Conservation (phyloP, 1,140 invertebrate genomes). For the Acyrthosiphon pisum region DNA sequence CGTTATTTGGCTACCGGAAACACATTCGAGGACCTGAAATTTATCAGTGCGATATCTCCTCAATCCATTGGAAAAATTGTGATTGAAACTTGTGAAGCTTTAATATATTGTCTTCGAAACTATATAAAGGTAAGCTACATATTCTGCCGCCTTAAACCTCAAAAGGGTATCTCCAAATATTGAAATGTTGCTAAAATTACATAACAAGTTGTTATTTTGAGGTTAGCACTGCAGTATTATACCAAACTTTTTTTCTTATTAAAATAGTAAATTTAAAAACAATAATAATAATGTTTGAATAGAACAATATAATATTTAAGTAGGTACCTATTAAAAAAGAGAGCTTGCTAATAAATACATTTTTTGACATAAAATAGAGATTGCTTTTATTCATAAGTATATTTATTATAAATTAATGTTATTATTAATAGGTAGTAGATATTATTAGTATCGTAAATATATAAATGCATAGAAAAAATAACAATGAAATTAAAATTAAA, state of each 20-base stretch:
- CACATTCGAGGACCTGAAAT: slow-evolving; percentile 54
- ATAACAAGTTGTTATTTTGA: too few relatives aligned
- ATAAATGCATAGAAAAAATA: slow-evolving; percentile 2
- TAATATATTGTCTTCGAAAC: slow-evolving; percentile 46
- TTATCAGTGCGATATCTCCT: slow-evolving; percentile 14
- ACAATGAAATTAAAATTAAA: not conserved
- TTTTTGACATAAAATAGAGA: not conserved
- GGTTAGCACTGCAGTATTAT: not conserved
- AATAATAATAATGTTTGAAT: not conserved
- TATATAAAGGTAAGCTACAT: slow-evolving; percentile 38
- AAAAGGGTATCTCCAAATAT: too few relatives aligned
- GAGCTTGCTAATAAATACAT: not conserved
- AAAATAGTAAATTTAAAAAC: slow-evolving; percentile 14
- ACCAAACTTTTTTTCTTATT: not conserved
- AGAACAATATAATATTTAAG: slow-evolving; percentile 23
- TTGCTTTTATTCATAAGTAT: slow-evolving; percentile 10
- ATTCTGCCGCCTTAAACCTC: not conserved
- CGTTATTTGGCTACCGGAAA: slow-evolving; percentile 35
- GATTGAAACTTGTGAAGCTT: slow-evolving; percentile 57
- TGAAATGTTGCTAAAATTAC: too few relatives aligned
- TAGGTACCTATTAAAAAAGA: not conserved
- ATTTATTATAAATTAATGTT: not conserved
- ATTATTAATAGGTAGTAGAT: not conserved
- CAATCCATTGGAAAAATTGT: slow-evolving; percentile 49
- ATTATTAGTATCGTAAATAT: not conserved